phyloP scores from a whole-genome alignment of 2,113 vertebrate genomes.

The Ariopsis seemanni region DNA sequence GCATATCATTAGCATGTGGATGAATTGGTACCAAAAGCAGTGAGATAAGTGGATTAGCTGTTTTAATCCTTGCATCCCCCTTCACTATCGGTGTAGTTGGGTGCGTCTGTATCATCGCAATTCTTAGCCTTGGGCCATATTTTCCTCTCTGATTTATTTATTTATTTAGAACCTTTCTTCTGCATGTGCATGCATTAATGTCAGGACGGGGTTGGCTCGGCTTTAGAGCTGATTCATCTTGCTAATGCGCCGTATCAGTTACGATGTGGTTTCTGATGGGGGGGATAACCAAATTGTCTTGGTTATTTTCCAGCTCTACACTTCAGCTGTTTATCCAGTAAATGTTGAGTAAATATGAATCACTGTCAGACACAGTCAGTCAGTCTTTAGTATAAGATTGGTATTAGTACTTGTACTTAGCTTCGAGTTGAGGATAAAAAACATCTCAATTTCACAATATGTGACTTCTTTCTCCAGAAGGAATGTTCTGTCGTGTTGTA shows the following conservation, averaged over 20 bases:
- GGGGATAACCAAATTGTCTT: neutral
- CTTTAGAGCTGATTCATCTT: constrained; percentile 36
- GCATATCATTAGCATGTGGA: neutral
- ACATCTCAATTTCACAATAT: neutral
- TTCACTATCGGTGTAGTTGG: neutral
- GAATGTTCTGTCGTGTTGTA: neutral
- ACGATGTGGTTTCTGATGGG: constrained; percentile 22
- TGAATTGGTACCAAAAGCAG: constrained; percentile 32
- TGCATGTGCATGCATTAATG: constrained; percentile 15
- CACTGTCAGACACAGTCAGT: neutral
- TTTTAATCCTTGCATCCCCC: constrained; percentile 28
- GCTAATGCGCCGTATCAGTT: constrained; percentile 29
- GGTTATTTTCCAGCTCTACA: constrained; percentile 22
- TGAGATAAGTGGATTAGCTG: constrained; percentile 23
- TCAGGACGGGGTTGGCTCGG: constrained; percentile 10
- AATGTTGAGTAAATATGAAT: constrained; percentile 13
- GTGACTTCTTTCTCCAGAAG: neutral
- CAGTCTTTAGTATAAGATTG: neutral
- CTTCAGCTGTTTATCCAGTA: constrained; percentile 19
- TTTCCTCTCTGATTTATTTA: neutral
- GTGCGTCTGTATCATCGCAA: constrained; percentile 1
- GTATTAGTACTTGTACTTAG: neutral
- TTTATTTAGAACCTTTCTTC: constrained; percentile 25
- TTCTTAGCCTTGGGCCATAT: constrained; percentile 29
- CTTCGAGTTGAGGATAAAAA: neutral